Percentiles rank a stretch among this genome's conserved stretches.
Evolutionary conservation across 2,888 invertebrate genomes (phyloP).

Genomic region (Serripes groenlandicus): DNA sequence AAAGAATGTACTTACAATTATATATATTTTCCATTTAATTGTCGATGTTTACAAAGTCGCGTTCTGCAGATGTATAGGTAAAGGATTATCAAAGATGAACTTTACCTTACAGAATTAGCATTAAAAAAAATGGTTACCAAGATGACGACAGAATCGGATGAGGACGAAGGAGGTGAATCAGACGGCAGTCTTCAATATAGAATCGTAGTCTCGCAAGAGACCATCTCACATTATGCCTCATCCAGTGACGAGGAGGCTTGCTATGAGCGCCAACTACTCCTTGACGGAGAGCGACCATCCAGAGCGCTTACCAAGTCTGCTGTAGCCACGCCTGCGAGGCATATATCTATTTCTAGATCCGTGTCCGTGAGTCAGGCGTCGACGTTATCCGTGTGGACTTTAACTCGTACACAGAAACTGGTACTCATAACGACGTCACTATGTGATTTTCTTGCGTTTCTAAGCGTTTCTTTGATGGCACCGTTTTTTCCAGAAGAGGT

Average conservation of each 20-base stretch:
- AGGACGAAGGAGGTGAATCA: too few species aligned
- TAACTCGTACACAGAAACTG: slow-evolving; percentile 61
- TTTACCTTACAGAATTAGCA: too few species aligned
- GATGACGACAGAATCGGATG: too few species aligned
- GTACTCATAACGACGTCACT: slow-evolving; percentile 57
- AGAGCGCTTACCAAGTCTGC: background rate
- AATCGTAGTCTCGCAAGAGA: too few species aligned
- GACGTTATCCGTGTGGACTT: slow-evolving; percentile 41
- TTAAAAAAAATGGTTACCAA: too few species aligned
- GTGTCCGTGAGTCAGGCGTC: background rate
- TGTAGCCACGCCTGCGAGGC: background rate
- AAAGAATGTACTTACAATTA: too few species aligned
- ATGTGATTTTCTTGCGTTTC: slow-evolving; percentile 63
- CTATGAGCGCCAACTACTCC: background rate
- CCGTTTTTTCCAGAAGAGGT: slow-evolving; percentile 92
- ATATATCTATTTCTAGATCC: slow-evolving; percentile 17
- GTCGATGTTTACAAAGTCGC: too few species aligned
- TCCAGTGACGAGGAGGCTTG: slow-evolving; percentile 1
- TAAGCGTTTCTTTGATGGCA: slow-evolving; percentile 90
- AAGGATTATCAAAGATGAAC: too few species aligned
- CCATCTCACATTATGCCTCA: background rate
- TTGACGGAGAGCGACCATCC: background rate
- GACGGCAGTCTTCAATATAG: too few species aligned
- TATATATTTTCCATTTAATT: too few species aligned
- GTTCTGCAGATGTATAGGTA: too few species aligned